These are phyloP conservation scores for Gopherus flavomarginatus DNA, from an alignment of 2,113 vertebrate species.

Conservation along the genomic window DNA sequence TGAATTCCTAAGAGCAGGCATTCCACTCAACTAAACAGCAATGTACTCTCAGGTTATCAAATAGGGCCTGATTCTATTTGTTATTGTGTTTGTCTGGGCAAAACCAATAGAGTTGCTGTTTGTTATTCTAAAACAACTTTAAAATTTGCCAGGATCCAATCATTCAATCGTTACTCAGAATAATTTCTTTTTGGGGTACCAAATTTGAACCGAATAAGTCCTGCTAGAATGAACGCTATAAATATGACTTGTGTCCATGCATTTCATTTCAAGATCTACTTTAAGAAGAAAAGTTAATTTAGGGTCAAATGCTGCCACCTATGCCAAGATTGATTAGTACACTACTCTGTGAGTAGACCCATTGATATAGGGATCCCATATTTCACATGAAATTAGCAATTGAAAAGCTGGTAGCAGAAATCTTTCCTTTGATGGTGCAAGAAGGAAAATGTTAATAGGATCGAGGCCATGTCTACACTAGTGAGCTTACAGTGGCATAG, in stretches of 20 bases:
- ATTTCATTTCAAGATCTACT: constrained; percentile 48
- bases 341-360: background rate
- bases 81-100: constrained; percentile 69
- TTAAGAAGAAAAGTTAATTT: constrained; percentile 44
- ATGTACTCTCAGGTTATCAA: background rate
- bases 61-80: constrained; percentile 35
- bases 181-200: background rate
- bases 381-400: constrained; percentile 31
- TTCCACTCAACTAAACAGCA: constrained; percentile 33
- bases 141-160: constrained; percentile 46
- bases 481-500: too few relatives aligned
- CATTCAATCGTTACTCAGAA: background rate
- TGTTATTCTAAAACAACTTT: constrained; percentile 67
- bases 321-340: background rate
- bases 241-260: constrained; percentile 48
- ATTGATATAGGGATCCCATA: background rate
- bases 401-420: constrained; percentile 57
- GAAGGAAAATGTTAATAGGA: constrained; percentile 43
- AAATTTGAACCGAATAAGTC: background rate
- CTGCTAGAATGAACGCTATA: background rate
- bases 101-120: constrained; percentile 25
- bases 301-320: background rate
- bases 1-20: background rate
- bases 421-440: constrained; percentile 55
- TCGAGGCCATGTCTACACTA: background rate